Evolutionary conservation across 2,113 vertebrate genomes (phyloP), one percentile per base, ranked within the genome.

Genomic region (Ceuthmochares aereus): DNA sequence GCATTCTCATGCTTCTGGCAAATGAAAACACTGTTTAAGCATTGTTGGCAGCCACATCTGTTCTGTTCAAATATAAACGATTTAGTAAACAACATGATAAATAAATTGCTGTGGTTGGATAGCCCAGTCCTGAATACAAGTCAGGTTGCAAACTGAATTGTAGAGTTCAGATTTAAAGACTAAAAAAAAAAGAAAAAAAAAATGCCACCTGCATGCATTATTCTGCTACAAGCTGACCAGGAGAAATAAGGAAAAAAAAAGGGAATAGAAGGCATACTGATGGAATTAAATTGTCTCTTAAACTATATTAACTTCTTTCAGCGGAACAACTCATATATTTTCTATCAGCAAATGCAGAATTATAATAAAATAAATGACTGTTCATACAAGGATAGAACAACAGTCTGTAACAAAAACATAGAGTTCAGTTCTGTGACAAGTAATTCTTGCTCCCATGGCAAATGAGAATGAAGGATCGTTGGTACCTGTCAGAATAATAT

Each of bases 141-240:
- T 59, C 90, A 92, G 45, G 43, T 0, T 92, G 66, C 58, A 87
- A 90, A 94, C 0, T 68, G 76, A 84, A 84, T 51, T 70, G 64
- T 29, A 91, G 55, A 82, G 81, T 76, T 87, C 91, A 87, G 40
- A 93, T 76, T 93, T 91, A 91, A 92, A 91, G 63, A 91, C 60
- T 40, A 59, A 22, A 77, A 86, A 76, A 47, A 47, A 8, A 20
- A 59, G 19, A 77, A 86, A 76, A 47, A 47, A 8, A 20, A 93
- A 82, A 49, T 69, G 45, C 90, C 60, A 95, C 67, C 75, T 83
- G 84, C 20, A 55, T 37, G 62, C 51, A 93, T 78, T 88, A 87
- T 37, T 96, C 77, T 83, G 69, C 49, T 79, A 86, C 20, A 81
- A 72, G 52, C 30, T 89, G 52, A 42, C 73, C 74, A 87, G 83